Evolutionary conservation across 1,140 invertebrate genomes (phyloP), one percentile per base, ranked within the genome.

Genomic region (Spodoptera litura): DNA sequence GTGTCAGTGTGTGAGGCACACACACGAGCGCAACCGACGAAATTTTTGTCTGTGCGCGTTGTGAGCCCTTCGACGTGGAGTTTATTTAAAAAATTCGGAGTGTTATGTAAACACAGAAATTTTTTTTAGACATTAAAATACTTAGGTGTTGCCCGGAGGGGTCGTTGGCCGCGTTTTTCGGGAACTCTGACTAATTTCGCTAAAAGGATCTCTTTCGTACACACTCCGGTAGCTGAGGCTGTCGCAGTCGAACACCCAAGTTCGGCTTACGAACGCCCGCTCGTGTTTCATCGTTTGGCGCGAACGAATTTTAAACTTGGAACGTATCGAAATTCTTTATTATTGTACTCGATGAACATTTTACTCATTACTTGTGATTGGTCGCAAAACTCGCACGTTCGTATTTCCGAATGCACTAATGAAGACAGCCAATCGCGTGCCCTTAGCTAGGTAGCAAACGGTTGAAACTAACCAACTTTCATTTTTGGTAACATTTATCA

Each of bases 21-120:
- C 91, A 91, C 91, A 94, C 91, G 78, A 12, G 66, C 20, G 71
- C 12, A 55, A 85, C 83, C 79, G 75, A 88, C 89, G 86, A 90
- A 93, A 93, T 87, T 90, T 89, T 88, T 78, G 78, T 80, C 35
- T 83, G 93, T 93, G 91, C 88, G 92, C 87, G 91, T 87, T 71
- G 72, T 70, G 78, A 86, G 91, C 92, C 92, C 91, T 93, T 94
- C 71, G 82, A 84, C 74, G 78, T 73, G 78, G 78, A 86, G 88
- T 91, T 91, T 93, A 90, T 93, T 94, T 89, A 88, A 93, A 87
- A 93, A 91, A 88, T 91, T 91, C 86, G 79, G 78, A 80, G 87
- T 93, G 92, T 93, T 94, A 93, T 93, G 93, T 94, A 94, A 93
- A 93, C 90, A 94, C 85, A 81, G 77, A 85, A 88, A 62, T 90